Evolutionary conservation across 2,797 vertebrate genomes (phyloP).

Genomic region (Sebastes flavidus): DNA sequence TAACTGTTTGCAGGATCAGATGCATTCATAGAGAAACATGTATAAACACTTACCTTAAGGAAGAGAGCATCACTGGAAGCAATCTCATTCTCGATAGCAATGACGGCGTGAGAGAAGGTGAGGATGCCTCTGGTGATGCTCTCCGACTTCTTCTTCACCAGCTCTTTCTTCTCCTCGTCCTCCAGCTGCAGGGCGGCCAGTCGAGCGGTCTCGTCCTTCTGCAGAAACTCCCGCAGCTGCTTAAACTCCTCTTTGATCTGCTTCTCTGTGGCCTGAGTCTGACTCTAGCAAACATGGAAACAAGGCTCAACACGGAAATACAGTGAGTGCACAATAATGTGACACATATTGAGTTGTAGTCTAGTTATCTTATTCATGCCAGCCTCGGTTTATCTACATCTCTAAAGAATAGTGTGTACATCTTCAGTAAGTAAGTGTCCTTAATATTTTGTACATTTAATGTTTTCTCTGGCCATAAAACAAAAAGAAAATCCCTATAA

Average conservation of each 20-base stretch:
- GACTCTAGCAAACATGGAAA: constrained; percentile 66
- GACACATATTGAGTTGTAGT: not conserved
- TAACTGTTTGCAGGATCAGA: not conserved
- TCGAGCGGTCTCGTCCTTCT: constrained; percentile 69
- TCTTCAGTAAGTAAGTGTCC: not conserved
- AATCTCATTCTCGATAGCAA: constrained; percentile 81
- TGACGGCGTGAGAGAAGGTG: constrained; percentile 78
- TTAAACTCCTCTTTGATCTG: constrained; percentile 79
- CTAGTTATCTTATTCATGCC: not conserved
- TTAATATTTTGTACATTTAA: not conserved
- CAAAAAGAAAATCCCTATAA: not conserved
- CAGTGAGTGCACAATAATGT: not conserved
- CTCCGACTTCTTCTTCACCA: constrained; percentile 79
- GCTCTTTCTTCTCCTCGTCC: constrained; percentile 77
- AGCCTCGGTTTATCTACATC: not conserved
- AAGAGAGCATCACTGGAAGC: constrained; percentile 70
- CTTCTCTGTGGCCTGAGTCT: constrained; percentile 78
- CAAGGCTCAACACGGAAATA: not conserved
- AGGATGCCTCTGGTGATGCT: constrained; percentile 79
- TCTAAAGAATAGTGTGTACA: not conserved
- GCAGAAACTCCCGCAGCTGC: constrained; percentile 76
- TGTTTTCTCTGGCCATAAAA: not conserved
- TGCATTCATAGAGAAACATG: not conserved
- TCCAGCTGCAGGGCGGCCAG: constrained; percentile 73
- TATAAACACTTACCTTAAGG: constrained; percentile 69